Percentiles rank a stretch among this genome's conserved stretches.
These are phyloP conservation scores for Toxostoma redivivum DNA, from an alignment of 2,113 vertebrate species.

Conservation along the genomic window DNA sequence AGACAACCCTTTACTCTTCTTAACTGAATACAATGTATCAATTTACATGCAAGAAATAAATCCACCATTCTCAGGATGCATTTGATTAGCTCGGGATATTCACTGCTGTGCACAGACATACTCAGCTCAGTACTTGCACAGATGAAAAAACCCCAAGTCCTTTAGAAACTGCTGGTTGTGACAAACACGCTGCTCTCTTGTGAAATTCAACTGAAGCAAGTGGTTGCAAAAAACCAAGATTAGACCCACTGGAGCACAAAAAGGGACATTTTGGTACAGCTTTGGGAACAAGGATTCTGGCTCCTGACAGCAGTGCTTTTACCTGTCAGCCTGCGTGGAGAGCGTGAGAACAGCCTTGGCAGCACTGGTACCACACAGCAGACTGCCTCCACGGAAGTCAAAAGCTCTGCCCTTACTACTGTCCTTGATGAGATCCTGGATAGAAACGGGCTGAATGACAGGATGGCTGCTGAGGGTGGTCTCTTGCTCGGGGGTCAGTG, in stretches of 20 bases:
- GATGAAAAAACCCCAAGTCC: background rate
- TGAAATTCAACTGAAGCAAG: background rate
- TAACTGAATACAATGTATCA: background rate
- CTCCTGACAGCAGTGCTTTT: background rate
- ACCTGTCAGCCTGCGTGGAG: slow-evolving; percentile 93
- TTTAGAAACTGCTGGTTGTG: background rate
- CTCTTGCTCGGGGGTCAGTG: slow-evolving; percentile 71
- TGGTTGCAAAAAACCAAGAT: background rate
- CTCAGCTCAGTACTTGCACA: background rate
- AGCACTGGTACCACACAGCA: slow-evolving; percentile 82
- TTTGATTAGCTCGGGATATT: background rate
- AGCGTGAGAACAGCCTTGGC: slow-evolving; percentile 89
- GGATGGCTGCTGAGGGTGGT: slow-evolving; percentile 77
- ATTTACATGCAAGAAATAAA: background rate
- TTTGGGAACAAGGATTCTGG: background rate
- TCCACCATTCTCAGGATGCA: background rate
- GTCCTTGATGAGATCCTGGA: slow-evolving; percentile 91
- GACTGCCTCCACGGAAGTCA: slow-evolving; percentile 84
- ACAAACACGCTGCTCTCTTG: background rate
- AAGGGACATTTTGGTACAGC: background rate
- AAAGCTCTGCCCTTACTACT: slow-evolving; percentile 76
- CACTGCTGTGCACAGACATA: background rate
- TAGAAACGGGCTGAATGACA: slow-evolving; percentile 84
- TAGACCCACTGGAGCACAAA: background rate
- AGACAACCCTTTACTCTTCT: background rate